Evolutionary conservation across 1,140 invertebrate genomes (phyloP).

Genomic region (Bombus polaris): DNA sequence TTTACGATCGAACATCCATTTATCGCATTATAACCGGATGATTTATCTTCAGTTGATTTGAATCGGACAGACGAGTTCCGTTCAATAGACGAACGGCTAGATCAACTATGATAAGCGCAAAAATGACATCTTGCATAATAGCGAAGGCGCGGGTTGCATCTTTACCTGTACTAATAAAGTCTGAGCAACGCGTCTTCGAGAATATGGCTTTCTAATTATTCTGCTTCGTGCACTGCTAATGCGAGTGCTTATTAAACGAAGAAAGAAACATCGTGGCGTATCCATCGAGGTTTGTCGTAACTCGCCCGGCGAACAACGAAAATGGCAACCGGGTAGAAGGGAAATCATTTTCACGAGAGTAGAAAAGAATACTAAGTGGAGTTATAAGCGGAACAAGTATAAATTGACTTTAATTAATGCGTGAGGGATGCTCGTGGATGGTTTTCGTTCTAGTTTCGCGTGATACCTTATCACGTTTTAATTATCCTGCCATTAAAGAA

Average conservation of each 20-base stretch:
- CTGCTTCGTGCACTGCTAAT: conserved; percentile 12
- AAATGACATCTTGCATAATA: conserved; percentile 57
- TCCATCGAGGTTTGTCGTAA: conserved; percentile 36
- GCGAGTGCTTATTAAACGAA: conserved; percentile 19
- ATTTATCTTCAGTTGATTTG: not conserved
- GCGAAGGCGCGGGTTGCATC: conserved; percentile 30
- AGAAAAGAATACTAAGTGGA: not conserved
- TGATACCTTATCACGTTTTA: not conserved
- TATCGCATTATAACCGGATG: not conserved
- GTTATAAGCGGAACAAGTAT: not conserved
- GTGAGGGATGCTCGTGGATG: too few species aligned
- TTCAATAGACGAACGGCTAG: not conserved
- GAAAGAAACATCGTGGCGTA: conserved; percentile 14
- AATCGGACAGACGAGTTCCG: not conserved
- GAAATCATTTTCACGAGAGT: not conserved
- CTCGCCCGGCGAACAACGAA: not conserved
- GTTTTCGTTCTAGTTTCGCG: not conserved
- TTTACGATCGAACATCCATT: not conserved
- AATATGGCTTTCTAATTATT: conserved; percentile 59
- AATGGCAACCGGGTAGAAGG: not conserved
- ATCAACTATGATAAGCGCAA: conserved; percentile 32
- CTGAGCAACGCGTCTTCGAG: conserved; percentile 20
- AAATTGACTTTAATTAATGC: conserved; percentile 24
- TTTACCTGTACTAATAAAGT: conserved; percentile 55
- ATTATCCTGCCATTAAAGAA: not conserved